Base-by-base conservation (phyloP, 2,113 vertebrate species). In the Tylochromis polylepis region DNA sequence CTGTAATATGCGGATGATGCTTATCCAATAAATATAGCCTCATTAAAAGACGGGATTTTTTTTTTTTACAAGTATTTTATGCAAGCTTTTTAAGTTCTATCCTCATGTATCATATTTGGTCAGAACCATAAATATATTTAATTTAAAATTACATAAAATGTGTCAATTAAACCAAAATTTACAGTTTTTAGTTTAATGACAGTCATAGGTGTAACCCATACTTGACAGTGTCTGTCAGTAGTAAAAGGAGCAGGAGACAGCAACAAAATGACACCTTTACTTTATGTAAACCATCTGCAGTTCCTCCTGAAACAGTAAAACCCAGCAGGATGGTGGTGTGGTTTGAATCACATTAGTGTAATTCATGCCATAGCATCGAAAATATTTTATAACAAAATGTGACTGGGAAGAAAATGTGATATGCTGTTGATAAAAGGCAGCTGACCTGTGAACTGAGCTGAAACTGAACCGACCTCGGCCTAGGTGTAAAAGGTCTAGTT, bases 401-500 rank as follows among this genome's bases (percentile, higher is more conserved):
- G 24, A 31, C 18, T 3, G 18, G 3, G 46, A 31, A 62, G 51
- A 49, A 60, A 59, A 2, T 3, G 5, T 49, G 29, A 1, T 8
- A 20, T 49, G 31, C 16, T 20, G 22, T 3, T 8, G 14, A 29
- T 56, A 24, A 78, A 79, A 53, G 2, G 46, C 34, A 38, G 43
- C 22, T 41, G 65, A 7, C 5, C 11, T 29, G 29, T 22, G 31
- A 81, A 31, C 20, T 55, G 12, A 75, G 36, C 11, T 53, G 27
- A 22, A 72, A 4, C 10, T 5, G 16, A 72, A 24, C 11, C 15
- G 49, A 82, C 70, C 67, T 87, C 24, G 18, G 22, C n/a, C 29
- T 79, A 84, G 83, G 22, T 90, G 77, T 60, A 62, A 85, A 84
- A 84, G 53, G 59, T 89, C 85, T 78, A 79, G 41, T 70, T 85